Base-by-base conservation (phyloP, 2,113 vertebrate genomes). In the Perca flavescens region DNA sequence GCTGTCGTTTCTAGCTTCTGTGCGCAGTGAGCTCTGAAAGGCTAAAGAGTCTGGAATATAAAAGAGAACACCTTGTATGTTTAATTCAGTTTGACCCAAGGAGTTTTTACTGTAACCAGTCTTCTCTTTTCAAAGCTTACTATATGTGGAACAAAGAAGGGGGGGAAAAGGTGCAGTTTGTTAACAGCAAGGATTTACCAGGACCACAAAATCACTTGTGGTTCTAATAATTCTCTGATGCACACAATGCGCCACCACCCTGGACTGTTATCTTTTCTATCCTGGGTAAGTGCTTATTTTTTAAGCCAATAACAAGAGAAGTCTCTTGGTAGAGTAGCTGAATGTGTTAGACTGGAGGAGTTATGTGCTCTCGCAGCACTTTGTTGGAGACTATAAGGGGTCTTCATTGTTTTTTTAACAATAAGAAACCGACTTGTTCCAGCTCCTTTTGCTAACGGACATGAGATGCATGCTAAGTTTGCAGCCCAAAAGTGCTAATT, bases 141-240 rank as follows among this genome's bases (percentile, higher is more conserved):
- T n/a, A 5, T 77, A 49, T 72, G 57, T 47, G 43, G 53, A 34
- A 28, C 40, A 77, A 58, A 21, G 50, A 22, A 47, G 6, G 16
- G 21, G 16, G 21, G 21, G 9, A 4, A 58, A 68, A 67, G 25
- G 67, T n/a, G 54, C 46, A 47, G 58, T 53, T 65, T 63, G 50
- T 56, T 82, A 74, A 75, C 50, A 81, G 75, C 50, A 64, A 74
- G 66, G 84, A 86, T 78, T 85, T 78, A 86, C 7, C 7, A 22
- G 19, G 13, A 65, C 61, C 19, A 28, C 19, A 62, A 70, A 77
- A 73, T 74, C 72, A 80, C 79, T 70, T 69, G 60, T 47, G 77
- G 28, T 50, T 71, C 40, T 36, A 56, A 47, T 79, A 86, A 72
- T 74, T 82, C 79, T 82, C 69, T 22, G 58, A 68, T 66, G 43